Evolutionary conservation across 2,797 vertebrate genomes (phyloP).

Genomic region (Spondyliosoma cantharus): DNA sequence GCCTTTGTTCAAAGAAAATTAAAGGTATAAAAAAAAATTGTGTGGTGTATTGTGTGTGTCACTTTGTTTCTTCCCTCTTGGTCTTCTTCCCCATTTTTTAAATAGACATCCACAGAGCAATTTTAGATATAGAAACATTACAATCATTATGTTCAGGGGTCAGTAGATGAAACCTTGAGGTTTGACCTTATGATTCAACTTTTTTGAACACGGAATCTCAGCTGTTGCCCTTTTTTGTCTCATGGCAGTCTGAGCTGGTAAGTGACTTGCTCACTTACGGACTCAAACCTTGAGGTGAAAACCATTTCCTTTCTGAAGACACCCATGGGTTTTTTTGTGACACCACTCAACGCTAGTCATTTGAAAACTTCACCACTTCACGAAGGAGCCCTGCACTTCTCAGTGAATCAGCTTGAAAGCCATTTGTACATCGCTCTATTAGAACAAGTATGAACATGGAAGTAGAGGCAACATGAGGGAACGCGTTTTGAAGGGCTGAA

Average conservation of each 20-base stretch:
- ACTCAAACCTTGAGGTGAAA: slow-evolving; percentile 49
- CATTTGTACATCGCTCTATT: slow-evolving; percentile 17
- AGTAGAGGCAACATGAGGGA: slow-evolving; percentile 65
- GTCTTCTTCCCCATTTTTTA: slow-evolving; percentile 66
- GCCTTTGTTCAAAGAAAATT: slow-evolving; percentile 75
- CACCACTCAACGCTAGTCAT: slow-evolving; percentile 39
- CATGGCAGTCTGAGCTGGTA: slow-evolving; percentile 21
- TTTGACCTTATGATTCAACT: not conserved
- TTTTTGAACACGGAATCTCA: not conserved
- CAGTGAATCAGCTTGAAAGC: slow-evolving; percentile 16
- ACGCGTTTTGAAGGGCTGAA: slow-evolving; percentile 62
- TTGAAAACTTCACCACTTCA: slow-evolving; percentile 32
- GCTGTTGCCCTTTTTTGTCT: slow-evolving; percentile 6
- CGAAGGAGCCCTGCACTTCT: not conserved
- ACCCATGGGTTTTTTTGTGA: slow-evolving; percentile 20
- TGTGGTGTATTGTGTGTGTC: slow-evolving; percentile 30
- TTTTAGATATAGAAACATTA: not conserved
- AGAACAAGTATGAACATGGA: slow-evolving; percentile 66
- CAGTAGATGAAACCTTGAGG: not conserved
- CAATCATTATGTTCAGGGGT: not conserved
- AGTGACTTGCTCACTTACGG: slow-evolving; percentile 16
- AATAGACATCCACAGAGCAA: slow-evolving; percentile 1
- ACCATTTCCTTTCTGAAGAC: slow-evolving; percentile 71
- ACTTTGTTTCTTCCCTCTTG: slow-evolving; percentile 66
- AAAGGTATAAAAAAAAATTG: slow-evolving; percentile 66